These are phyloP conservation scores for Rugalucina vietnamica DNA, from an alignment of 2,888 invertebrate species.

Conservation along the genomic window DNA sequence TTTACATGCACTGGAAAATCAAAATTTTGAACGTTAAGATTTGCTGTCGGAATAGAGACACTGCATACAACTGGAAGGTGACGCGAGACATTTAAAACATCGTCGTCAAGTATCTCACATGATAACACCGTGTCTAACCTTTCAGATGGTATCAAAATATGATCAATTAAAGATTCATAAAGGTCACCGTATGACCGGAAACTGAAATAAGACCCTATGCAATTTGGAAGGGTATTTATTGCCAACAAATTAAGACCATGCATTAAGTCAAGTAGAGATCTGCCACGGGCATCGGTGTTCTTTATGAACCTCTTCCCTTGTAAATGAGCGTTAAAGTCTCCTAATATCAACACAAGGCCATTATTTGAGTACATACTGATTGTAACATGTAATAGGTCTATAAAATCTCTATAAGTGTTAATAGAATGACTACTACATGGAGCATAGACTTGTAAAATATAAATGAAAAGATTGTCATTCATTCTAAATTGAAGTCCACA, in stretches of 20 bases:
- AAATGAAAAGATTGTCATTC: not conserved
- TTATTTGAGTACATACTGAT: not conserved
- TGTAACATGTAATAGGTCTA: not conserved
- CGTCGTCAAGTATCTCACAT: not conserved
- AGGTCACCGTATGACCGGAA: too few relatives aligned
- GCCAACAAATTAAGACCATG: not conserved
- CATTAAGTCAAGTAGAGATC: too few relatives aligned
- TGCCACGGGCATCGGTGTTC: not conserved
- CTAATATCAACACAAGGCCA: not conserved
- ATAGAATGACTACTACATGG: not conserved
- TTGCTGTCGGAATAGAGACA: not conserved
- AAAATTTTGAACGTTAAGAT: too few relatives aligned
- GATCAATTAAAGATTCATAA: not conserved
- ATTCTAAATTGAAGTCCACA: not conserved
- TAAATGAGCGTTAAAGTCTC: not conserved
- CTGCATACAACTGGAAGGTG: not conserved
- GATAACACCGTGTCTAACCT: not conserved
- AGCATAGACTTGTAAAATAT: not conserved
- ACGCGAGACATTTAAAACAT: not conserved
- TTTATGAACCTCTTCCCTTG: not conserved
- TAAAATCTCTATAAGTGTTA: not conserved
- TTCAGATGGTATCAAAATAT: not conserved
- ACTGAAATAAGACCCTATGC: too few relatives aligned
- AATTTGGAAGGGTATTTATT: too few relatives aligned
- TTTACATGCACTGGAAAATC: too few relatives aligned